Evolutionary conservation across 2,113 vertebrate genomes (phyloP).

Genomic region (Tachycineta bicolor): DNA sequence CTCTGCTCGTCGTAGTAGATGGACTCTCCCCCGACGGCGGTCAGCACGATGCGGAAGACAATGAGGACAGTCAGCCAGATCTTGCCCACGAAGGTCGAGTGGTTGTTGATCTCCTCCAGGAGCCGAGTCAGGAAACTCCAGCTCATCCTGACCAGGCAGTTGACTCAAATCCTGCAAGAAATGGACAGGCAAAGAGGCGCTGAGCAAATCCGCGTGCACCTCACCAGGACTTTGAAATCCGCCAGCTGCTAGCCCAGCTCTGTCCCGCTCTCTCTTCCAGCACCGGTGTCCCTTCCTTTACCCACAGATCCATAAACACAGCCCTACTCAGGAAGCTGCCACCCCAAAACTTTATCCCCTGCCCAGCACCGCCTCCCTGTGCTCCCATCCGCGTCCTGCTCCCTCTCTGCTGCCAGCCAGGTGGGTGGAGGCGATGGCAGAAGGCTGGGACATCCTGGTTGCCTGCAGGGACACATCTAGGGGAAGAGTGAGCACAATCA

Average conservation of each 20-base stretch:
- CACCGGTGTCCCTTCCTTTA: not conserved
- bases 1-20: conserved; percentile 94
- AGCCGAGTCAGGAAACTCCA: conserved; percentile 90
- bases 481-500: not conserved
- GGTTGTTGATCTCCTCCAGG: conserved; percentile 91
- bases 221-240: not conserved
- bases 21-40: conserved; percentile 85
- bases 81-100: conserved; percentile 91
- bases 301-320: not conserved
- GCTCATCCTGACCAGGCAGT: conserved; percentile 80
- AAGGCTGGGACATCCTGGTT: not conserved
- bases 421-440: not conserved
- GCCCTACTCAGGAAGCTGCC: not conserved
- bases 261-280: not conserved
- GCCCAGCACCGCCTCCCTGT: not conserved
- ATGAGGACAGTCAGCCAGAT: conserved; percentile 88
- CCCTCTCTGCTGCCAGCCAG: rapidly evolving
- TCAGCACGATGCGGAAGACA: conserved; percentile 89
- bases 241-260: not conserved
- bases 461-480: not conserved
- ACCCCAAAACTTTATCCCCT: not conserved
- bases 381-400: not conserved
- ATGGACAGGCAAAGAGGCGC: not conserved
- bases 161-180: not conserved
- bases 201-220: rapidly evolving